Evolutionary conservation across 2,797 vertebrate genomes (phyloP), one percentile per base, ranked within the genome.

Genomic region (Fringilla coelebs): DNA sequence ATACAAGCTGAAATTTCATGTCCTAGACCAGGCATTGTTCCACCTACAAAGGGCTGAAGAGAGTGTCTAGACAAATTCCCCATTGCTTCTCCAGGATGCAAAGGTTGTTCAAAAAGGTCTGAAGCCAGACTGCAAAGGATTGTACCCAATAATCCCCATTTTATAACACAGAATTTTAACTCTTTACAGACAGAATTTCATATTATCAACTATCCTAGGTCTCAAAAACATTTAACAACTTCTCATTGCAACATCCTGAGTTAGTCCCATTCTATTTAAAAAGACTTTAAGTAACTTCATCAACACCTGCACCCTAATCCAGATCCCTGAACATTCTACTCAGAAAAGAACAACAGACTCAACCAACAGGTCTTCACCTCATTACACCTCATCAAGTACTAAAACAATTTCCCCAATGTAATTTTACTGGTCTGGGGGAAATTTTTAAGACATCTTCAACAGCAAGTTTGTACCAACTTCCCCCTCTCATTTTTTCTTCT

Each of bases 1-100:
- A 66, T 13, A 48, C 3, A 25, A 76, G 36, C 25, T 45, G 70
- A 74, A 77, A 72, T 81, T 28, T 54, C 18, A 40, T 46, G 80
- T 19, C 57, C 72, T 43, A 21, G 11, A 71, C 28, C 34, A 78
- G 49, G 36, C 40, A 29, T 18, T 86, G 28, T 66, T 86, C 54
- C n/a, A 68, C n/a, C 38, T n/a, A 29, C 0, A 0, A 61, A 74
- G 32, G n/a, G 62, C 0, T 85, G 45, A 46, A 40, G 0, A 54
- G 32, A 41, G 20, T 2, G 24, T 54, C 65, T 22, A 77, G 82
- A 67, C 67, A 74, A 80, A 65, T 8, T 13, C 68, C 36, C 36
- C 38, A 11, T 0, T 2, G 15, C 62, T 85, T 17, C 52, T 57
- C 61, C 3, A 0, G n/a, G 17, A 15, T 1, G 5, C 36, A 76